Base-by-base conservation (phyloP, 1,140 invertebrate species). In the Drosophila oshimai region DNA sequence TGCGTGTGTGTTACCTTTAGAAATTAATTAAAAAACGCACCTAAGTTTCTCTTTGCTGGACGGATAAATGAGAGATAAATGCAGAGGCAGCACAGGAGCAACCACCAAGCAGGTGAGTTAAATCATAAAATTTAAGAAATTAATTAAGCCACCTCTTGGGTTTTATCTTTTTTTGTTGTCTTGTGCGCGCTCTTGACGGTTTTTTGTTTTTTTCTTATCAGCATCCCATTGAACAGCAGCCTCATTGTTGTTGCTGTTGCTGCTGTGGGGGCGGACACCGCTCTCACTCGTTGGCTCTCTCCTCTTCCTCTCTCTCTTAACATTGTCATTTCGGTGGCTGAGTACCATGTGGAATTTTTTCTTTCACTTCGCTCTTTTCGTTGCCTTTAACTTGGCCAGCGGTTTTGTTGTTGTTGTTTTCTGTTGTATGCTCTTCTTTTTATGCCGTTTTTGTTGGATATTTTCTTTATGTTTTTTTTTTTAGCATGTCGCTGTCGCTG, bases 401-500 rank as follows among this genome's bases (percentile, higher is more conserved):
- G 45, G 20, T 13, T 12, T 22, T 22, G 31, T 46, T 33, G 24
- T 36, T 42, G 22, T 37, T 39, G 3, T 17, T 34, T 29, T 39
- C 13, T 44, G 18, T 15, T 15, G 20, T 31, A 29, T 64, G 42
- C 24, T 62, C 26, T 53, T 33, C 39, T 45, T 46, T 54, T 47
- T 42, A n/a, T 34, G 18, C 10, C 24, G 26, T 58, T 58, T 17
- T 61, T 61, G n/a, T 34, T 57, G 29, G 5, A 41, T 37, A 5
- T 13, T 53, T 7, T 34, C 41, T 49, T 37, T 36, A 22, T 49
- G 46, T 24, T 58, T 49, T 51, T 24, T 58, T 50, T 58, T 76
- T 74, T 74, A 74, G 75, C 75, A 78, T 80, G 69, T 49, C 36
- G 68, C 28, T 26, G 42, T 44, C 28, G 24, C 44, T 50, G 39